A percentile compares a stretch with the other conserved stretches of the same genome.
Evolutionary conservation across 92 coral and sea anemone species (phyloP).

Genomic region (Zoanthus gigantus): DNA sequence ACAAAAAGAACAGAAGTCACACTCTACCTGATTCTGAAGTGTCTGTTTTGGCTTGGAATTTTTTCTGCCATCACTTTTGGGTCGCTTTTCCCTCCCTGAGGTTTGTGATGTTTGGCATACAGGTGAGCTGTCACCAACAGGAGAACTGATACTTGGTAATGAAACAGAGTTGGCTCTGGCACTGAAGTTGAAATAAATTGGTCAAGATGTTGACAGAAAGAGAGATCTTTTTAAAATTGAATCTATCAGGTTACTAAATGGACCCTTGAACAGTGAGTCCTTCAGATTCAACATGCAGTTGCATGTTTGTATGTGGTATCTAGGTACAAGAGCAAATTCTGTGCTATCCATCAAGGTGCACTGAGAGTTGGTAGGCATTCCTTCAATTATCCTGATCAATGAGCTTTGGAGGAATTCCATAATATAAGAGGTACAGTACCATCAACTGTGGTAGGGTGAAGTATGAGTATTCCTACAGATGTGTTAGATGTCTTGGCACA

Average conservation of each 20-base stretch:
- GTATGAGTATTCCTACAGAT: too few relatives aligned
- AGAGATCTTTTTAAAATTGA: not conserved
- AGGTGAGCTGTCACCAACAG: slow-evolving; percentile 34
- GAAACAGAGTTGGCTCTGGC: slow-evolving; percentile 86
- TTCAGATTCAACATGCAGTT: too few relatives aligned
- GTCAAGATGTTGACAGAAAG: not conserved
- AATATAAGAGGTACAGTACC: too few relatives aligned
- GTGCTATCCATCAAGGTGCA: too few relatives aligned
- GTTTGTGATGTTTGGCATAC: slow-evolving; percentile 63
- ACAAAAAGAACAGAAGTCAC: not conserved
- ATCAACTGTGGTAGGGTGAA: too few relatives aligned
- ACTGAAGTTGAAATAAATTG: slow-evolving; percentile 27
- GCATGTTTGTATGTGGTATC: too few relatives aligned
- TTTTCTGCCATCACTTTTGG: slow-evolving; percentile 93
- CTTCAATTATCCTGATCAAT: too few relatives aligned
- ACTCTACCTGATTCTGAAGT: slow-evolving; percentile 40
- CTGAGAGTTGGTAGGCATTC: too few relatives aligned
- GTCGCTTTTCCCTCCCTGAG: slow-evolving; percentile 75
- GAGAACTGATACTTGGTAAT: slow-evolving; percentile 83
- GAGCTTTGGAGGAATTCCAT: too few relatives aligned
- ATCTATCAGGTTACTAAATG: not conserved
- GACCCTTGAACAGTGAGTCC: too few relatives aligned
- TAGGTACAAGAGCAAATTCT: too few relatives aligned
- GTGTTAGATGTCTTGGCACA: too few relatives aligned
- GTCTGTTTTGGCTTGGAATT: slow-evolving; percentile 64